A percentile compares a stretch with the other conserved stretches of the same genome.
Conservation (phyloP, 2,113 vertebrate species). For the Carassius auratus region DNA sequence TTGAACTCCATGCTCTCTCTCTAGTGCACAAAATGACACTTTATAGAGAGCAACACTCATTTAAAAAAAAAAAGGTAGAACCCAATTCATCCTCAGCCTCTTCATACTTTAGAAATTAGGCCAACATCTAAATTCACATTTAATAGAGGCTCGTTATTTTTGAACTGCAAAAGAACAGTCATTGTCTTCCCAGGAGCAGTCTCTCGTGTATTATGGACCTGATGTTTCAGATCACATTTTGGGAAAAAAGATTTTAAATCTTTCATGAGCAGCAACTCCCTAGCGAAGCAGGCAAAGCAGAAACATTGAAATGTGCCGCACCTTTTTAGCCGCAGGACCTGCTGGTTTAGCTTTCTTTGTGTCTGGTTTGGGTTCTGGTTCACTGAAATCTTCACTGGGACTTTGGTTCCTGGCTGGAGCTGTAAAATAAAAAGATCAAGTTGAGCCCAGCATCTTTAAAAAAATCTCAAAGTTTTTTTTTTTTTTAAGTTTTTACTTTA, state of each 20-base stretch:
- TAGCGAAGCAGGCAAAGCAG: neutral
- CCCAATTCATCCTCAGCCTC: neutral
- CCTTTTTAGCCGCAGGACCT: constrained; percentile 85
- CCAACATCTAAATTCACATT: neutral
- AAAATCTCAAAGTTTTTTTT: no score
- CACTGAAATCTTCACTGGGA: constrained; percentile 69
- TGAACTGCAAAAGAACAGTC: neutral
- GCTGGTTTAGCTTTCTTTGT: constrained; percentile 82
- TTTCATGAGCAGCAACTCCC: neutral
- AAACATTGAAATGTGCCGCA: constrained; percentile 55
- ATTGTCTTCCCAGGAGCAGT: no score
- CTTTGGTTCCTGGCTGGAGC: constrained; percentile 62
- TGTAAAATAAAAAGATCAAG: constrained; percentile 38
- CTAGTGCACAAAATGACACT: constrained; percentile 10
- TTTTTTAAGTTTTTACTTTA: no score
- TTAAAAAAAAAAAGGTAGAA: neutral
- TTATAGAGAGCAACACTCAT: neutral
- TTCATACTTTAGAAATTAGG: neutral
- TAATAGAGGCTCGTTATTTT: no score
- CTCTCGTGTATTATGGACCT: neutral
- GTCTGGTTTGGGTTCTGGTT: constrained; percentile 82
- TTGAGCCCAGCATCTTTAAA: no score
- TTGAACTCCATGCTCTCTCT: constrained; percentile 67
- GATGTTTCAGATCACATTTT: neutral
- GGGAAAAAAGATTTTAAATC: neutral